phyloP scores from a whole-genome alignment of 2,797 vertebrate species.

The Platalea minor region DNA sequence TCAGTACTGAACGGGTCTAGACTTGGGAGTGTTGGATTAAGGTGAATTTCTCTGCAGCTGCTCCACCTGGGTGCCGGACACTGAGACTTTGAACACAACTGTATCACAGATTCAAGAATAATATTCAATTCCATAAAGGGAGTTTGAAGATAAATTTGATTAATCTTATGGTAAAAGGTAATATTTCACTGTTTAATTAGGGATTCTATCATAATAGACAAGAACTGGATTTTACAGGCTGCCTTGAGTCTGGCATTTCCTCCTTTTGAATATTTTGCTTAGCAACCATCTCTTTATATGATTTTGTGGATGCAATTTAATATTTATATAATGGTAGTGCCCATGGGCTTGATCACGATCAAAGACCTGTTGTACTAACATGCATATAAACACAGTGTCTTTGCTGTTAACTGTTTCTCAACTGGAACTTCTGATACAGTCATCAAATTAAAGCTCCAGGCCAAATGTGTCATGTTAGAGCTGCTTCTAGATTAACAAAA shows the following conservation, averaged over 20 bases:
- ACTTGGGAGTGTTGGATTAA: not conserved
- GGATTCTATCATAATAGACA: not conserved
- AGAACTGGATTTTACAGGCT: not conserved
- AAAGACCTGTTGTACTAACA: not conserved
- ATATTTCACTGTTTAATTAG: not conserved
- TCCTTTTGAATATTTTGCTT: not conserved
- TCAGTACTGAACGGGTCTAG: not conserved
- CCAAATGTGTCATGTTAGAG: slow-evolving; percentile 3
- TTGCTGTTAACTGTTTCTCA: slow-evolving; percentile 19
- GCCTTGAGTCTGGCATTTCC: not conserved
- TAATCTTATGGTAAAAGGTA: not conserved
- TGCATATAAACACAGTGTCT: not conserved
- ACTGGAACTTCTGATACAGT: slow-evolving; percentile 31
- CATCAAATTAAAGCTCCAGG: slow-evolving; percentile 37
- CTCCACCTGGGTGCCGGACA: not conserved
- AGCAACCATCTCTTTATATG: not conserved
- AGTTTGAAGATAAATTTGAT: not conserved
- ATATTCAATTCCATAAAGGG: not conserved
- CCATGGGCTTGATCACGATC: not conserved
- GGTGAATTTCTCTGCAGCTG: not conserved
- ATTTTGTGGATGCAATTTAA: not conserved
- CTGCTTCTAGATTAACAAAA: slow-evolving; percentile 36
- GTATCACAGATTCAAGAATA: not conserved
- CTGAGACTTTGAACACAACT: not conserved
- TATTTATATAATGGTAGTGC: not conserved